phyloP scores from a whole-genome alignment of 2,888 invertebrate genomes.

The Arge pagana region DNA sequence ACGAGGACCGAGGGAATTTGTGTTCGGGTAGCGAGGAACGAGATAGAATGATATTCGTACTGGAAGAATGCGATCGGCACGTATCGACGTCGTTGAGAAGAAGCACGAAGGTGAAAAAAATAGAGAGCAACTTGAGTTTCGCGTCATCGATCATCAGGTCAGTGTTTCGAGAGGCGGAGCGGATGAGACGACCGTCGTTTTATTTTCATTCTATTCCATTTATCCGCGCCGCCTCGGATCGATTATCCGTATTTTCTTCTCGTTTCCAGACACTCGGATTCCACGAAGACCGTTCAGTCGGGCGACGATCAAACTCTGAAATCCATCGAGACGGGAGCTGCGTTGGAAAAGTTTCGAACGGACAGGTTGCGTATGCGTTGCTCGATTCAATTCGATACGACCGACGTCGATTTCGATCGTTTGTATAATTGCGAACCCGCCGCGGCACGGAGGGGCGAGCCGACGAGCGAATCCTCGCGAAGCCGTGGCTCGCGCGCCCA shows the following conservation, averaged over 20 bases:
- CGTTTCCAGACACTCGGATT: constrained; percentile 3
- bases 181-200: too few relatives aligned
- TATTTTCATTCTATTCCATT: too few relatives aligned
- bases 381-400: too few relatives aligned
- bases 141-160: constrained; percentile 3
- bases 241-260: background rate
- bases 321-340: constrained; percentile 9
- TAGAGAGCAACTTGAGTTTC: constrained; percentile 5
- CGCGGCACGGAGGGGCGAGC: too few relatives aligned
- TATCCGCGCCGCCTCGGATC: too few relatives aligned
- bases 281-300: constrained; percentile 9
- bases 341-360: constrained; percentile 9
- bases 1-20: background rate
- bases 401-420: too few relatives aligned
- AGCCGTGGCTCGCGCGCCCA: too few relatives aligned
- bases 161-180: too few relatives aligned
- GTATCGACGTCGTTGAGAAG: constrained; percentile 3
- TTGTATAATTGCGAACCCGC: too few relatives aligned
- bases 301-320: constrained; percentile 11
- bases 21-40: constrained; percentile 6
- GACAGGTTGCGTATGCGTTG: too few relatives aligned
- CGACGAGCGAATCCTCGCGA: too few relatives aligned
- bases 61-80: constrained; percentile 12
- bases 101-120: constrained; percentile 7
- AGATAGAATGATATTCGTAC: background rate